Evolutionary conservation across 2,888 invertebrate genomes (phyloP).

Genomic region (Pteria penguin): DNA sequence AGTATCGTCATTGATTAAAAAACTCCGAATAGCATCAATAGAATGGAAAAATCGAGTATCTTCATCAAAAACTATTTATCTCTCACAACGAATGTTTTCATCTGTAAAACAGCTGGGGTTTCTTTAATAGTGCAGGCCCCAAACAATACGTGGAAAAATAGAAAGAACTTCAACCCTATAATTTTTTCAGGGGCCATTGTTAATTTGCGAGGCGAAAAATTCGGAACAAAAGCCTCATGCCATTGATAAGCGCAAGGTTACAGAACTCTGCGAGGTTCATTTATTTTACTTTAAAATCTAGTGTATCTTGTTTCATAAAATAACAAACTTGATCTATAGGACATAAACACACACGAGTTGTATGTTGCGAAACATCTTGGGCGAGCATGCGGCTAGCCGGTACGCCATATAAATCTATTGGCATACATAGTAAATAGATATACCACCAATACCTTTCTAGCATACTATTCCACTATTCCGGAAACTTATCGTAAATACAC

Average conservation of each 20-base stretch:
- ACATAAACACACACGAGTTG: not conserved
- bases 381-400: too few species aligned
- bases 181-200: not conserved
- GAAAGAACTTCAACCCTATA: not conserved
- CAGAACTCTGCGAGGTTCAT: not conserved
- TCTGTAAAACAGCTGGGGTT: not conserved
- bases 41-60: too few species aligned
- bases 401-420: too few species aligned
- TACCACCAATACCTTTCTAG: too few species aligned
- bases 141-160: not conserved
- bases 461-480: too few species aligned
- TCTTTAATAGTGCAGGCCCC: too few species aligned
- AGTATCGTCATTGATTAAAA: too few species aligned
- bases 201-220: conserved; percentile 1
- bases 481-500: too few species aligned
- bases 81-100: too few species aligned
- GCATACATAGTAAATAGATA: too few species aligned
- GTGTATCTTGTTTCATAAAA: not conserved
- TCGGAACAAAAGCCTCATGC: not conserved
- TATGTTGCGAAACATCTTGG: not conserved
- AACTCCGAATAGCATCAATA: too few species aligned
- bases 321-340: not conserved
- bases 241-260: not conserved
- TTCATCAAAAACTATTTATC: too few species aligned
- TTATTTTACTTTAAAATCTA: not conserved